Conservation (phyloP, 2,113 vertebrate genomes). For the Delphinus delphis region DNA sequence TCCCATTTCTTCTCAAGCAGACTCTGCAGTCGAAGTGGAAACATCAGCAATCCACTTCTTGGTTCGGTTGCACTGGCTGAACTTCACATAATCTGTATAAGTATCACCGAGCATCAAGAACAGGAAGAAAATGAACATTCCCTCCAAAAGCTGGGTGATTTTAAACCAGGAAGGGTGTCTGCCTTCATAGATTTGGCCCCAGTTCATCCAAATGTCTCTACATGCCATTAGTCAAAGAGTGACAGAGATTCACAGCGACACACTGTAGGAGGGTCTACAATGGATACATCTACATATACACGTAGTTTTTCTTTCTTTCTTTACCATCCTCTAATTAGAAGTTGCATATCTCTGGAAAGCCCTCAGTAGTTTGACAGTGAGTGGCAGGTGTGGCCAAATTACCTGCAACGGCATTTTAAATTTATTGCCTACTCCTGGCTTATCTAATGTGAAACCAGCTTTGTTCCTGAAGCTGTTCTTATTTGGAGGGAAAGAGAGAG, state of each 20-base stretch:
- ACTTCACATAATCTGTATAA: neutral
- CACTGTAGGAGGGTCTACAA: neutral
- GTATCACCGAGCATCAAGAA: neutral
- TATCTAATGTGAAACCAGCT: neutral
- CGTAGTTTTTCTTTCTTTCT: neutral
- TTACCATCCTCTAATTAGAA: neutral
- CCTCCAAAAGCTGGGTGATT: neutral
- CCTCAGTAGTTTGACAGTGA: slow-evolving; percentile 30
- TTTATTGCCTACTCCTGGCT: neutral
- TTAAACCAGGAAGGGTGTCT: neutral
- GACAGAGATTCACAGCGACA: neutral
- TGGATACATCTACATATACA: neutral
- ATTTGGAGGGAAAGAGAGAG: neutral
- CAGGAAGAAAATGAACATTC: neutral
- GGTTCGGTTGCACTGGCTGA: neutral
- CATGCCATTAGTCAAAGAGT: neutral
- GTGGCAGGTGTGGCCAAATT: slow-evolving; percentile 33
- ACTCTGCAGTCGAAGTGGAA: neutral
- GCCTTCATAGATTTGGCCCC: rapidly evolving
- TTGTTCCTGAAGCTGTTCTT: neutral
- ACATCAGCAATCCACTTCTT: neutral
- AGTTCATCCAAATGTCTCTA: neutral
- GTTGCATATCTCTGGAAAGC: neutral
- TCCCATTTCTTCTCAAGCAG: neutral
- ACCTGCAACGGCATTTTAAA: slow-evolving; percentile 10